Conservation (phyloP, 1,140 invertebrate genomes). For the Anthonomus grandis region DNA sequence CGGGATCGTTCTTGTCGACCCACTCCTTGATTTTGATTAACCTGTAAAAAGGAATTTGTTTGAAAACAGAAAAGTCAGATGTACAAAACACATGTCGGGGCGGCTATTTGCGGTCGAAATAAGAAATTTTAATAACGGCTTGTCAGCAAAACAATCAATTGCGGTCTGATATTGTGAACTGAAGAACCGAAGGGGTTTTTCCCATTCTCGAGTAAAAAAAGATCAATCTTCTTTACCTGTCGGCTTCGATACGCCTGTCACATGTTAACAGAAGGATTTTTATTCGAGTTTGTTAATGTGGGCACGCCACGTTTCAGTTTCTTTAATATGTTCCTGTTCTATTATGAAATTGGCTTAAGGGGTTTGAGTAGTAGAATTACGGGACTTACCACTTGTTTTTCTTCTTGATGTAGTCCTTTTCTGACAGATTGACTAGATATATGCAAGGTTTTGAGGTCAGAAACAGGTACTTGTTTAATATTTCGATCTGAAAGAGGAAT, state of each 20-base stretch:
- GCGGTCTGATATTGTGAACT: constrained; percentile 10
- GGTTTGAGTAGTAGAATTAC: neutral
- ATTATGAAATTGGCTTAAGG: too few relatives aligned
- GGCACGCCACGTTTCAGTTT: constrained; percentile 12
- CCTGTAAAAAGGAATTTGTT: constrained; percentile 55
- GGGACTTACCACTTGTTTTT: constrained; percentile 92
- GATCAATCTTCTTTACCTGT: constrained; percentile 27
- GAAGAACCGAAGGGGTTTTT: constrained; percentile 14
- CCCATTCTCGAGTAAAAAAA: constrained; percentile 9
- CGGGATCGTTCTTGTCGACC: constrained; percentile 96
- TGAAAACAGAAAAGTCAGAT: neutral
- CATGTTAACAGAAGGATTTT: constrained; percentile 25
- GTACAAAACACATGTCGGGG: too few relatives aligned
- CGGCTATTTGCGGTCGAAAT: too few relatives aligned
- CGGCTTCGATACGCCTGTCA: constrained; percentile 24
- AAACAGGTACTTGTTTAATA: constrained; percentile 95
- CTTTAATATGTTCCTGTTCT: too few relatives aligned
- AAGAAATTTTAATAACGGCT: constrained; percentile 12
- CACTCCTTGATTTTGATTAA: constrained; percentile 98
- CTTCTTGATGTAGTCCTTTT: constrained; percentile 98
- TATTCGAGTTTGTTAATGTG: constrained; percentile 16
- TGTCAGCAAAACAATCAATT: constrained; percentile 13
- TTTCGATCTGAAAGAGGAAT: constrained; percentile 78
- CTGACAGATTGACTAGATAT: constrained; percentile 95
- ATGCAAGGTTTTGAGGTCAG: constrained; percentile 98